Evolutionary conservation across 2,113 vertebrate species (phyloP), one percentile per base, ranked within the genome.

Genomic region (Probosciger aterrimus): DNA sequence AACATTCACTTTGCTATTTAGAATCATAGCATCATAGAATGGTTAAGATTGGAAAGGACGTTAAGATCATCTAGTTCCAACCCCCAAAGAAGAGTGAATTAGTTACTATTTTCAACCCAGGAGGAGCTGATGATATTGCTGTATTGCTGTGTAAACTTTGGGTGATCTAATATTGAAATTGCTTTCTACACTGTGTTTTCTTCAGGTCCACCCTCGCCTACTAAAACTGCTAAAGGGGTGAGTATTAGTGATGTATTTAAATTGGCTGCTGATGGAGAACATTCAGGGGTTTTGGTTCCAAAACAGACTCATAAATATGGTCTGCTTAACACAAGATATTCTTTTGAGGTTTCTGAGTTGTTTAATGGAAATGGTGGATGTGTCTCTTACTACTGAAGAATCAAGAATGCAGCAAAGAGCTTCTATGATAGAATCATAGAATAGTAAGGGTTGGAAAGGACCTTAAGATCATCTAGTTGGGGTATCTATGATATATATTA

Each of bases 121-220:
- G 79, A 88, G 43, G 33, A 64, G 50, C 35, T 46, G 63, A 49
- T 77, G 27, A 4, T 75, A 27, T 87, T 87, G 57, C 77, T 25
- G 47, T 80, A 91, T 47, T 49, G 39, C 53, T 91, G 24, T 69
- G 74, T 37, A 52, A 82, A 64, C 28, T 41, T 49, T 16, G 63
- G 60, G 23, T 75, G 80, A 41, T 19, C 63, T 44, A 11, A 23
- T 35, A 43, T 7, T 92, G 73, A 96, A 86, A 64, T 33, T n/a
- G 30, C 28, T 65, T 76, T 95, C 74, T 91, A 0, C 17, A 0
- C 79, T 94, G 88, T 97, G 25, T 98, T 97, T 96, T 94, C 68
- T 92, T 92, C 98, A 99, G 99, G 99, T 98, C 99, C 99, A 84
- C 98, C 99, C 11, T 99, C 99, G 95, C 99, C 99, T 88, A 98